Evolutionary conservation across 2,113 vertebrate species (phyloP), one percentile per base, ranked within the genome.

Genomic region (Dromiciops gliroides): DNA sequence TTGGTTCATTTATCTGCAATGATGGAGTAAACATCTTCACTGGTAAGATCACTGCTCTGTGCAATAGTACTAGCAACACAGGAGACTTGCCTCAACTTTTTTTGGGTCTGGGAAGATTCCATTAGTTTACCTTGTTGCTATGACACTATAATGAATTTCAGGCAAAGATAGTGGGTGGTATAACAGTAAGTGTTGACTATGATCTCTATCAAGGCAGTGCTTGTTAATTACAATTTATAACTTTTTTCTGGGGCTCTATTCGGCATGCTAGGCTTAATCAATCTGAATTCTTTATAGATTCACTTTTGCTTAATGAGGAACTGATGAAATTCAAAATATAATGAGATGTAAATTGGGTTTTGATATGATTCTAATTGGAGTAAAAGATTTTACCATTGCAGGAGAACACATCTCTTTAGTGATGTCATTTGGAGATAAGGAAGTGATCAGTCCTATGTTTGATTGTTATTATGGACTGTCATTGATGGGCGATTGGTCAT

Each of bases 251-350:
- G 19, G n/a, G 7, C 19, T 23, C 19, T 44, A 83, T 83, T 83
- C 37, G 3, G 14, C 19, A 44, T 44, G n/a, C n/a, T 83, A 83
- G 67, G 67, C n/a, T 83, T 44, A 83, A 83, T 44, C 67, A 83
- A 83, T 83, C 19, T 8, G 19, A 83, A 44, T 83, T 44, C 67
- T 83, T 44, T 44, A 44, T 44, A 44, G n/a, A n/a, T 83, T 83
- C n/a, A 83, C 44, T 83, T 83, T 83, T 83, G 67, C 67, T 83
- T 83, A 83, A 83, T 83, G 67, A 83, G 67, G 19, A 83, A 44
- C 67, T 44, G 67, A 83, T 83, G 67, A 83, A 83, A 83, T 83
- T 83, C 67, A 83, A 83, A 83, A 83, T 83, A 83, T 83, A 83
- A 83, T 83, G 44, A 83, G 37, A 83, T 44, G 44, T 44, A 83